Evolutionary conservation across 2,113 vertebrate genomes (phyloP), one percentile per base, ranked within the genome.

Genomic region (Willisornis vidua): DNA sequence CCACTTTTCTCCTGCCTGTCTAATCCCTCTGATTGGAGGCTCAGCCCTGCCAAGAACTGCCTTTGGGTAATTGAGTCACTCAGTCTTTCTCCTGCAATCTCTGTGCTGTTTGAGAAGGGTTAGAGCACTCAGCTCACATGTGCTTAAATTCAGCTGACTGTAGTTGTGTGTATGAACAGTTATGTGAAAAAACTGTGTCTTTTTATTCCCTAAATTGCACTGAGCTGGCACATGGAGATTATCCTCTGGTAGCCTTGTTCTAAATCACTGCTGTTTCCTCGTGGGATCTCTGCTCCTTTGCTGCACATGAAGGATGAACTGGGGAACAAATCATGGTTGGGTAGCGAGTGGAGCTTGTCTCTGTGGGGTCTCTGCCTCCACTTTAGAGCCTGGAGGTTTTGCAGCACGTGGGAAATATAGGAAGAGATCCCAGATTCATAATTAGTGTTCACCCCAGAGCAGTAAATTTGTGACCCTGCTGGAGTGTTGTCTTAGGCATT

Each of bases 1-100:
- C 59, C 3, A 3, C 79, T 89, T 83, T 67, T 90, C 67, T 90
- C 48, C 81, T 5, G 26, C 28, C 74, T 61, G 23, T 91, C 57
- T 68, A 68, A 87, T 93, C 79, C 51, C 41, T 71, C 88, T 62
- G 81, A 73, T 49, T 33, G 75, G 78, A 63, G 67, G 51, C 92
- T 93, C 65, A 62, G 10, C 37, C 72, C 86, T 93, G 83, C 82
- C 88, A 73, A 80, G 51, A 23, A 3, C 77, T 78, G 74, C 92
- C 90, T 68, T 78, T 76, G 62, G 62, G 28, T 85, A 72, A 85
- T 19, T 59, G 74, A 91, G 57, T 87, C 70, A 37, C 78, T 76
- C 63, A 19, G 45, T 86, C 59, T n/a, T 77, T 45, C 83, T 82
- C 33, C 85, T 72, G 29, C 71, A 49, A 18, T 48, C 70, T 75